phyloP scores from a whole-genome alignment of 2,797 vertebrate genomes.

The Scyliorhinus canicula region DNA sequence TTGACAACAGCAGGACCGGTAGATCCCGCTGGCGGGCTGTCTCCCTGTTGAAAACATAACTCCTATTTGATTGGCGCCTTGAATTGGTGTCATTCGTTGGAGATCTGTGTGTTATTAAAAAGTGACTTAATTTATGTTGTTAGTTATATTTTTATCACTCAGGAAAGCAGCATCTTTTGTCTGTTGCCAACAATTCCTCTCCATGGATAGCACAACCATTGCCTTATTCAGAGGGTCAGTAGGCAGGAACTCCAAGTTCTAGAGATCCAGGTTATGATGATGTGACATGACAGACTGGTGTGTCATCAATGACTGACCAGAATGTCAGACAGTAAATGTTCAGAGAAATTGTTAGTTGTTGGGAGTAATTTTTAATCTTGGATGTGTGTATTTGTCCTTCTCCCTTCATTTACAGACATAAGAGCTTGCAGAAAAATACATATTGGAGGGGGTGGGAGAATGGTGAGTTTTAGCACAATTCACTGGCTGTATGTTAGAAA shows the following conservation, averaged over 20 bases:
- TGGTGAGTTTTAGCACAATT: not conserved
- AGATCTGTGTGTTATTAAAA: not conserved
- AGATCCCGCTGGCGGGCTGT: too few relatives aligned
- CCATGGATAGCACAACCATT: not conserved
- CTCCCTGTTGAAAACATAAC: too few relatives aligned
- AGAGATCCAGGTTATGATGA: not conserved
- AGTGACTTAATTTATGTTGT: not conserved
- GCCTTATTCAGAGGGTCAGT: not conserved
- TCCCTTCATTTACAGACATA: not conserved
- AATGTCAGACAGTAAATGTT: not conserved
- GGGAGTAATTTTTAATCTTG: not conserved
- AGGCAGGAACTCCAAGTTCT: not conserved
- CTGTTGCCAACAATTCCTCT: not conserved
- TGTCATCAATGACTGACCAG: not conserved
- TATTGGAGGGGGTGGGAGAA: not conserved
- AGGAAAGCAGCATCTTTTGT: not conserved
- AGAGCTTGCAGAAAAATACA: not conserved
- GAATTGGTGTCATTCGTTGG: not conserved
- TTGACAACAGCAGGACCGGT: too few relatives aligned
- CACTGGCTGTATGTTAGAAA: not conserved
- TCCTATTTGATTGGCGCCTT: not conserved
- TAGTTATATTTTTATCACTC: not conserved
- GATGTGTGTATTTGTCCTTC: not conserved
- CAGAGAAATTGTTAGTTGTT: not conserved
- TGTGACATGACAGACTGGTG: too few relatives aligned